Evolutionary conservation across 2,113 vertebrate species (phyloP).

Genomic region (Gymnorhina tibicen): DNA sequence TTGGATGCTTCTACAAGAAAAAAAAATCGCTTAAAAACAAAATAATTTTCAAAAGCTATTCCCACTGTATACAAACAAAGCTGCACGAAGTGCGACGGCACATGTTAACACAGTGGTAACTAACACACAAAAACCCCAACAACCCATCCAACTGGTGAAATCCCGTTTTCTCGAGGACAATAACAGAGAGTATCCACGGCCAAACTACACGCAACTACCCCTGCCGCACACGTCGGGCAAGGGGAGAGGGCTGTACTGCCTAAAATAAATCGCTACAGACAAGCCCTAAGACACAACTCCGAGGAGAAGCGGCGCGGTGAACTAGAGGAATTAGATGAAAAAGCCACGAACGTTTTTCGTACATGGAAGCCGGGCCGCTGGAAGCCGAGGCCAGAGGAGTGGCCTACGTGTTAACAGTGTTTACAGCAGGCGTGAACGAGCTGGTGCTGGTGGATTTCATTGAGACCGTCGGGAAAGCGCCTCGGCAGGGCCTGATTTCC

Average conservation of each 20-base stretch:
- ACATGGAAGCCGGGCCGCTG: neutral
- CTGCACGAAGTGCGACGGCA: neutral
- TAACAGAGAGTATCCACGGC: neutral
- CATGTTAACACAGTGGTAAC: neutral
- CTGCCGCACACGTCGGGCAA: neutral
- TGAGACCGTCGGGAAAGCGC: constrained; percentile 9
- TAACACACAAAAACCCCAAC: neutral
- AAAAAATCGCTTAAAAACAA: neutral
- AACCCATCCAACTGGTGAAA: neutral
- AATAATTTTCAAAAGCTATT: neutral
- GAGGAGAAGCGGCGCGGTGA: neutral
- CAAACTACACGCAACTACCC: neutral
- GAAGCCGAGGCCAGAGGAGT: constrained; percentile 25
- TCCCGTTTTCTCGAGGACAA: neutral
- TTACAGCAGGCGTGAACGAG: constrained; percentile 48
- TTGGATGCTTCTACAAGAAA: neutral
- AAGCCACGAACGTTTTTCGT: neutral
- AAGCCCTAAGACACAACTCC: neutral
- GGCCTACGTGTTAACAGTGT: constrained; percentile 33
- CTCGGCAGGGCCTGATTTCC: constrained; percentile 66
- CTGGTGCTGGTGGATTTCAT: neutral
- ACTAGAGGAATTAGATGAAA: neutral
- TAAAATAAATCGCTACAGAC: neutral
- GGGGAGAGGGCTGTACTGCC: neutral
- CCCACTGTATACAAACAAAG: neutral